Base-by-base conservation (phyloP, 2,888 invertebrate species). In the Phaonia tiefii region DNA sequence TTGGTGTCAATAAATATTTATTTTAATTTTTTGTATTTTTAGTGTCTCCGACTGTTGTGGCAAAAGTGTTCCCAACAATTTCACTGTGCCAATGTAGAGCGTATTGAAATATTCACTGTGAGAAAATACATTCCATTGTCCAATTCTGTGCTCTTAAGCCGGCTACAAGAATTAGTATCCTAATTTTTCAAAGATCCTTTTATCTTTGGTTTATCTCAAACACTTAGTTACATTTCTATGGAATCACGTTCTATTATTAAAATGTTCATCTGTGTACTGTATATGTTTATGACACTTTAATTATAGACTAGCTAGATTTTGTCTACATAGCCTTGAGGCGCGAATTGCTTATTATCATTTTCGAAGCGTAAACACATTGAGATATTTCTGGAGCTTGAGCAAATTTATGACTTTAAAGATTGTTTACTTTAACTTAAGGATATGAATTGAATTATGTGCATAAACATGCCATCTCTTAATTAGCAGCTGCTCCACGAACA, bases 391-490 rank as follows among this genome's bases (percentile, higher is more conserved):
- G 20, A 42, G 20, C 42, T 7, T 13, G 42, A 22, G 39, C 37
- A 63, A 63, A 63, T 63, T 63, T 63, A 63, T 63, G 63, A 63
- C 26, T 63, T 42, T 8, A 63, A 42, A 42, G 42, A 42, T 37
- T 63, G 63, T 70, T 71, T 54, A 22, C 37, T 8, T 71, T 71
- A 60, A 44, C 60, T 51, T 58, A 49, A 77, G 77, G 77, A 77
- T 77, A 77, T 66, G 58, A 66, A 51, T 37, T 49, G 42, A 58
- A 37, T 67, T 72, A 72, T 72, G 67, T 39, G 22, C 49, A 42
- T 51, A 67, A 77, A 77, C 77, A 77, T 77, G 72, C 77, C 77
- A 77, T 77, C 67, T 72, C 72, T 77, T 72, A 67, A 77, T 77
- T 77, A 77, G 60, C 66, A 67, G 71, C 54, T 76, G 63, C 31